These are phyloP conservation scores for Halesus radiatus DNA, from an alignment of 1,140 invertebrate species.

Conservation along the genomic window DNA sequence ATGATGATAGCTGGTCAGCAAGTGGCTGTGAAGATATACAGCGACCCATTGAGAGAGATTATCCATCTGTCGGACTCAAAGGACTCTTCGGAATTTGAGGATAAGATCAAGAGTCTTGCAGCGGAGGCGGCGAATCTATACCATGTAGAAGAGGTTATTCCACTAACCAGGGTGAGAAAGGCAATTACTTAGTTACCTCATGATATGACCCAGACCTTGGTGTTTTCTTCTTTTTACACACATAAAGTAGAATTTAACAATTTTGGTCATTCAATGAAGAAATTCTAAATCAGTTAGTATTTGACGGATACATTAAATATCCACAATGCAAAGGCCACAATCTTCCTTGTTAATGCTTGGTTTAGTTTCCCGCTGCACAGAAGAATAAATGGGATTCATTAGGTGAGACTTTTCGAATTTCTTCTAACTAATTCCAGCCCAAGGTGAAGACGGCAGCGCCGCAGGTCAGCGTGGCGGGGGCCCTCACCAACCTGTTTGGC, in stretches of 20 bases:
- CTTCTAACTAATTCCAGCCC: conserved; percentile 37
- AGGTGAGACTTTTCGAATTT: too few species aligned
- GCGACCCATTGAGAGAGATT: conserved; percentile 52
- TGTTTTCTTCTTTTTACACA: too few species aligned
- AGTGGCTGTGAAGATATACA: conserved; percentile 45
- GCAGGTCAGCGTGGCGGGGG: conserved; percentile 42
- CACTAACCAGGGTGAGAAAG: conserved; percentile 42
- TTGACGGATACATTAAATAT: too few species aligned
- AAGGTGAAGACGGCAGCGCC: not conserved
- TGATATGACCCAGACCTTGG: too few species aligned
- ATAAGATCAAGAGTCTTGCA: conserved; percentile 52
- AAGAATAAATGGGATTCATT: too few species aligned
- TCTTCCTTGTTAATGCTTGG: too few species aligned
- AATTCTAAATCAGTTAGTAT: too few species aligned
- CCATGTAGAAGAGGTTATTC: conserved; percentile 54
- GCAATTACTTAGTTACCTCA: too few species aligned
- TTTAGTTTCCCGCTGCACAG: too few species aligned
- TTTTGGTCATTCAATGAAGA: too few species aligned
- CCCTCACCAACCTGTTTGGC: conserved; percentile 54
- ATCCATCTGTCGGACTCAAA: conserved; percentile 53
- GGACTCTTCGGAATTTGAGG: conserved; percentile 50
- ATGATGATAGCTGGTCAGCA: not conserved
- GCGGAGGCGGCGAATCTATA: conserved; percentile 54
- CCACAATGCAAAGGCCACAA: too few species aligned
- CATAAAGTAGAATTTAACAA: too few species aligned